phyloP scores from a whole-genome alignment of 2,888 invertebrate genomes.

The Drosophila histrio region DNA sequence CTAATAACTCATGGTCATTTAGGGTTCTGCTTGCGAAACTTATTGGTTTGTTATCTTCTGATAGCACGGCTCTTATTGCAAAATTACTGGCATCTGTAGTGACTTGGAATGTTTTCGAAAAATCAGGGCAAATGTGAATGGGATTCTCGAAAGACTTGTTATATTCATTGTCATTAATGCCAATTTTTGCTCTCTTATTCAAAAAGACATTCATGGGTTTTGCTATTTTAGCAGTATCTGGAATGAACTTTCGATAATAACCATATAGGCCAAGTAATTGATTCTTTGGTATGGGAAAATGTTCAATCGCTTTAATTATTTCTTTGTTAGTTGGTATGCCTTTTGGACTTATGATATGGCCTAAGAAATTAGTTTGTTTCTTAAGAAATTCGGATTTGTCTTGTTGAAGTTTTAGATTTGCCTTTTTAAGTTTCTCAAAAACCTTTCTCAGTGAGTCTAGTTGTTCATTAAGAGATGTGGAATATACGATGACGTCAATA shows the following conservation, averaged over 20 bases:
- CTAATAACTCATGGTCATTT: not conserved
- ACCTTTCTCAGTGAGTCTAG: not conserved
- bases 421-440: constrained; percentile 2
- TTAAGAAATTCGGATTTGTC: not conserved
- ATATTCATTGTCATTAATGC: too few relatives aligned
- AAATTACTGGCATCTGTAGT: not conserved
- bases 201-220: too few relatives aligned
- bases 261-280: not conserved
- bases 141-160: too few relatives aligned
- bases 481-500: not conserved
- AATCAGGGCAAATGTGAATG: not conserved
- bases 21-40: not conserved
- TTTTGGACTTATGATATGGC: not conserved
- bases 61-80: not conserved
- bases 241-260: not conserved
- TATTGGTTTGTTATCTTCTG: not conserved
- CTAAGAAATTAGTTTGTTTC: not conserved
- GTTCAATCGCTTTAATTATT: not conserved
- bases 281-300: not conserved
- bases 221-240: not conserved
- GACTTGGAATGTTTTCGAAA: not conserved
- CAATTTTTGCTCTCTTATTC: too few relatives aligned
- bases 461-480: not conserved
- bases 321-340: not conserved
- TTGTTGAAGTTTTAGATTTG: not conserved